These are phyloP conservation scores for Oreochromis grahami DNA, from an alignment of 2,797 vertebrate species.

Conservation along the genomic window DNA sequence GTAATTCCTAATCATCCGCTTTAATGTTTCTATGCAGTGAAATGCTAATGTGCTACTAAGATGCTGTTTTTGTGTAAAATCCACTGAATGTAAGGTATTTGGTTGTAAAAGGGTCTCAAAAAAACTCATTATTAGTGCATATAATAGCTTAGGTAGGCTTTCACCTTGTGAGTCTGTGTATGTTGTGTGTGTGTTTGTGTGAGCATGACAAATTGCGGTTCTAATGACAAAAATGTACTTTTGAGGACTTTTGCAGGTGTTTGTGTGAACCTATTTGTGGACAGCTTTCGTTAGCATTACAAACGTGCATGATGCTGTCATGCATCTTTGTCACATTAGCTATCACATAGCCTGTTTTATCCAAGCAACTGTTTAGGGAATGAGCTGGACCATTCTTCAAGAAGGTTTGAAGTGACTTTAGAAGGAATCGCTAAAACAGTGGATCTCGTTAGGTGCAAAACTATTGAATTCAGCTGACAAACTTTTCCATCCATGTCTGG, in stretches of 20 bases:
- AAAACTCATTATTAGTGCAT: fast-evolving
- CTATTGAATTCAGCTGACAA: constrained; percentile 67
- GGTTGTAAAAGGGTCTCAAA: background rate
- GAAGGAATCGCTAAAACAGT: constrained; percentile 47
- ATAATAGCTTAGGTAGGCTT: background rate
- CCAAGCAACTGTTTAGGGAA: background rate
- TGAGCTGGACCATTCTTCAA: constrained; percentile 2
- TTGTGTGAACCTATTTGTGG: background rate
- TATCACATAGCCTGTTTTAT: background rate
- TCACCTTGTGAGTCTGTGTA: background rate
- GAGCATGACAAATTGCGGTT: background rate
- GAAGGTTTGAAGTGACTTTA: constrained; percentile 31
- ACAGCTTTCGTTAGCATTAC: background rate
- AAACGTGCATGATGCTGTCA: background rate
- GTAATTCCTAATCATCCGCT: background rate
- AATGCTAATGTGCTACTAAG: background rate
- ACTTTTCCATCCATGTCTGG: constrained; percentile 77
- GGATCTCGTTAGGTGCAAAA: constrained; percentile 52
- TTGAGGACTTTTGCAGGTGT: background rate
- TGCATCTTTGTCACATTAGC: background rate
- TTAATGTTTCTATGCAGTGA: background rate
- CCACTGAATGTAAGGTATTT: background rate
- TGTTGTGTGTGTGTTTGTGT: background rate
- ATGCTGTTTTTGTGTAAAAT: background rate
- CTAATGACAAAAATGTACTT: background rate